Base-by-base conservation (phyloP, 2,113 vertebrate species). In the Prolemur simus region DNA sequence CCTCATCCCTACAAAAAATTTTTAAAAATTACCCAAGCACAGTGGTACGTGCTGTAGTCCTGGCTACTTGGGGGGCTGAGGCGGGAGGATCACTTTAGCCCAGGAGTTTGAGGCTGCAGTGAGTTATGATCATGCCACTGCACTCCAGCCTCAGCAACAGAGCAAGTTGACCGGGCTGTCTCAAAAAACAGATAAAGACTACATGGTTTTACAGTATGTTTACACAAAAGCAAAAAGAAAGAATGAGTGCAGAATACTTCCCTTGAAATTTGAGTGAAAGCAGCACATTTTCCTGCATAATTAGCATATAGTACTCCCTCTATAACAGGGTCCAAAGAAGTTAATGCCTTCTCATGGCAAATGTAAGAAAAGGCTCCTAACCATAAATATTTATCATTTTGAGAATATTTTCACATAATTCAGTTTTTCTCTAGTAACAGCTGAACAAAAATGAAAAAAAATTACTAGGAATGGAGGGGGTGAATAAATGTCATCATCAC, bases 321-420 rank as follows among this genome's bases (percentile, higher is more conserved):
- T 47, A 27, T 42, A 54, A 85, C 5, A 66, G 2, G 1, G 39
- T 80, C 37, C 84, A 97, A 45, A 74, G 54, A 95, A 85, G 8
- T 54, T n/a, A 54, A 91, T 6, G 15, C 60, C 73, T 54, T 14
- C 60, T 63, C 60, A 63, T 77, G 49, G 29, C 17, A 7, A 92
- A 76, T 69, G 20, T 54, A 89, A 84, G 58, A 34, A 84, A 77
- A 94, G 14, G 32, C 45, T 92, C 69, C 76, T 86, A 89, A 76
- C 58, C 47, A 6, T 69, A 94, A 89, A 49, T 85, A 82, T 64
- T 76, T 89, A 64, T 92, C 58, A 66, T 91, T 88, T 84, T 97
- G 11, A 87, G 39, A 27, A 80, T 47, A 69, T 10, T 87, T 83
- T 87, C 68, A 86, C 13, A 90, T 56, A 90, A 95, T 60, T 97